These are phyloP conservation scores for Chelonus insularis DNA, from an alignment of 1,140 invertebrate species.

Conservation along the genomic window DNA sequence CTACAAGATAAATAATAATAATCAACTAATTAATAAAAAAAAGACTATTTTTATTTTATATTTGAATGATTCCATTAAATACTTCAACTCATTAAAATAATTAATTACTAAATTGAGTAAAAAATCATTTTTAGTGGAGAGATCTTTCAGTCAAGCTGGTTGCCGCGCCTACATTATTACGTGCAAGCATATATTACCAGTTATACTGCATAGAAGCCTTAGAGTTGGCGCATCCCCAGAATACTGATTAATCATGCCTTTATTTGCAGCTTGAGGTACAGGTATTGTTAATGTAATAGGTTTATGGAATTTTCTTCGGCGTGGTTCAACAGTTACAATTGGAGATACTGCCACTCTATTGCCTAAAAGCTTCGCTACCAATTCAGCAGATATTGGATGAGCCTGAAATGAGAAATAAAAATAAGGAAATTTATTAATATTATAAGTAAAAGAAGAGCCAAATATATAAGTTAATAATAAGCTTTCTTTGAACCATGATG, in stretches of 20 bases:
- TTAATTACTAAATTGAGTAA: not conserved
- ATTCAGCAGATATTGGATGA: constrained; percentile 83
- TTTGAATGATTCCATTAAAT: no score
- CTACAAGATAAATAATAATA: not conserved
- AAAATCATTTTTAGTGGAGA: constrained; percentile 36
- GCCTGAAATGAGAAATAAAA: constrained; percentile 65
- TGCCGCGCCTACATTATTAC: constrained; percentile 48
- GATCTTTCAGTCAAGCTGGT: constrained; percentile 51
- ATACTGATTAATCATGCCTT: constrained; percentile 89
- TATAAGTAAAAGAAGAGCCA: no score
- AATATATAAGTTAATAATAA: no score
- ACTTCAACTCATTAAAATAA: no score
- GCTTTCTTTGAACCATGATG: no score
- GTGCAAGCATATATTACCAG: constrained; percentile 69
- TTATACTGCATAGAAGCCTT: constrained; percentile 90
- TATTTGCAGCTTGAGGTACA: constrained; percentile 82
- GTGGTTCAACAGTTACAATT: constrained; percentile 95
- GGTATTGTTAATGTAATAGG: constrained; percentile 95
- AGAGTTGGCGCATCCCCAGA: constrained; percentile 78
- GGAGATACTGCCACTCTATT: constrained; percentile 91
- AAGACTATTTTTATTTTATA: no score
- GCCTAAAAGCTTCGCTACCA: constrained; percentile 83
- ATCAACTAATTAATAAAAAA: not conserved
- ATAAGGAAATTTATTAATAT: no score
- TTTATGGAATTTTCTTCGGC: constrained; percentile 94